Conservation (phyloP, 2,113 vertebrate species). For the Tragelaphus scriptus region DNA sequence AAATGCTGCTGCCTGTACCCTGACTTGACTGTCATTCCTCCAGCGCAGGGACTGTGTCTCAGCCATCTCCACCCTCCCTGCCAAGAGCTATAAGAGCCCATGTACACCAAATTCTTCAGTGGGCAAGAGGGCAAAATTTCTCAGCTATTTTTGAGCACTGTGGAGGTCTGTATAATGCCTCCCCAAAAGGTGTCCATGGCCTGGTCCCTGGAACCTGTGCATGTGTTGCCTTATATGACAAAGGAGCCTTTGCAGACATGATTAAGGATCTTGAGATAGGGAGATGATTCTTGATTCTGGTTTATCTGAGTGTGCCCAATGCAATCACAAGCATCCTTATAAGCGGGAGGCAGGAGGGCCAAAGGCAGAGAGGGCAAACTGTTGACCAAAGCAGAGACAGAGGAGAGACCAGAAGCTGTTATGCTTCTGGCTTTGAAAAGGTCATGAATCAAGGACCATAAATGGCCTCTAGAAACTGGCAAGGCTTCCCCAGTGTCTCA, state of each 20-base stretch:
- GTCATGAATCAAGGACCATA: not conserved
- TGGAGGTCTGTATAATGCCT: not conserved
- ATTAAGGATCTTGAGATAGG: not conserved
- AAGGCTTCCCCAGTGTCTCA: not conserved
- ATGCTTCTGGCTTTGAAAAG: not conserved
- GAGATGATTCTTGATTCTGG: not conserved
- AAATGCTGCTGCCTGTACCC: not conserved
- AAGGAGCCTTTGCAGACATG: not conserved
- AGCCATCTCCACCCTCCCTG: not conserved
- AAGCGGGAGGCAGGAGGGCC: not conserved
- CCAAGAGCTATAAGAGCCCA: not conserved
- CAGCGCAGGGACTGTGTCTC: not conserved
- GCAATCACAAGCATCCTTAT: not conserved
- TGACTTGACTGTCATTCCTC: not conserved
- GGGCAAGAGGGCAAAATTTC: not conserved
- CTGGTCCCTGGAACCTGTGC: not conserved
- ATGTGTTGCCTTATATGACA: not conserved
- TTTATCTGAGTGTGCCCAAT: not conserved
- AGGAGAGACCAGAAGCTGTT: not conserved
- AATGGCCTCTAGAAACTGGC: not conserved
- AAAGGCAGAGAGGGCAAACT: not conserved
- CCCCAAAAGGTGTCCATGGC: not conserved
- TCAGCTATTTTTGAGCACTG: not conserved
- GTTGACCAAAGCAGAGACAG: not conserved
- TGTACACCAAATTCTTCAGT: not conserved